Evolutionary conservation across 1,140 invertebrate species (phyloP).

Genomic region (Paraescarpia echinospica): DNA sequence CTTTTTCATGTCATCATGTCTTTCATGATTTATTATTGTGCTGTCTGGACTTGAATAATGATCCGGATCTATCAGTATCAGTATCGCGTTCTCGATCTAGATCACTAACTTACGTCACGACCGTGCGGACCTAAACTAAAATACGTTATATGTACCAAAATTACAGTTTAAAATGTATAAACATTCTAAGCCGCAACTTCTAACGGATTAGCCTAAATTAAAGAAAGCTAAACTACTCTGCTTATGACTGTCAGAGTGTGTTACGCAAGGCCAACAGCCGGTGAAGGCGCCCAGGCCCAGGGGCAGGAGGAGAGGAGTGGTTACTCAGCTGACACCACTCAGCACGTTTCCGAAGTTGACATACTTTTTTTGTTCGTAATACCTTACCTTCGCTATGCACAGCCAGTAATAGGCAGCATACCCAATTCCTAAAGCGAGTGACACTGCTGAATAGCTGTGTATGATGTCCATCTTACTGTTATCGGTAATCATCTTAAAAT

Average conservation of each 20-base stretch:
- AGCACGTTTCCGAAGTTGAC: background rate
- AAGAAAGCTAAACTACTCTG: background rate
- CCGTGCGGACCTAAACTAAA: no score
- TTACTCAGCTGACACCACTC: background rate
- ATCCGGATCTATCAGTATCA: background rate
- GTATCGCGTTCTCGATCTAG: background rate
- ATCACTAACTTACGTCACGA: no score
- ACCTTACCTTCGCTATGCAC: background rate
- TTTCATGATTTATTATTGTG: no score
- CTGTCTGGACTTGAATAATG: no score
- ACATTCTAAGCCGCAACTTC: background rate
- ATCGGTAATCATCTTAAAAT: background rate
- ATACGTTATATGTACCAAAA: background rate
- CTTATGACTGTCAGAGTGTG: background rate
- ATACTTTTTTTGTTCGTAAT: background rate
- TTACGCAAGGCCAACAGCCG: background rate
- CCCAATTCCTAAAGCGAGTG: background rate
- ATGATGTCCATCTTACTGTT: background rate
- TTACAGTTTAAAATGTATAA: background rate
- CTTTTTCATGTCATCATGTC: no score
- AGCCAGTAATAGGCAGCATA: background rate
- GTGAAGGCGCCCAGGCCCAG: no score
- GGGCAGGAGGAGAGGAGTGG: no score
- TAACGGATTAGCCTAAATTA: background rate
- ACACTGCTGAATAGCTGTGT: background rate